Evolutionary conservation across 64 coral and sea anemone genomes (phyloP), one percentile per base, ranked within the genome.

Genomic region (Montipora foliosa): DNA sequence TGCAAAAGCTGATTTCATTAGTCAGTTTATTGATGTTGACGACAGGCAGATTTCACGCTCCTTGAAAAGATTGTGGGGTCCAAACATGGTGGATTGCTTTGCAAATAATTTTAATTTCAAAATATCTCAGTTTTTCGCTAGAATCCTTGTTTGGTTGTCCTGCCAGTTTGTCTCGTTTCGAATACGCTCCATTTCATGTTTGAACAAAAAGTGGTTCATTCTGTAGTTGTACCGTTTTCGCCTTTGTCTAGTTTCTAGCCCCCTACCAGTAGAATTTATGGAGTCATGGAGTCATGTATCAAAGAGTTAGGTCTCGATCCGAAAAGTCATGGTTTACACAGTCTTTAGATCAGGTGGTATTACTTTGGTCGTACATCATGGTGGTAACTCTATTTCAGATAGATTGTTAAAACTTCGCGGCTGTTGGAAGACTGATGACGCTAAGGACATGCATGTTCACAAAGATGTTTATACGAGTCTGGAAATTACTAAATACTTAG

Each of bases 101-200:
- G 92, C 84, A 15, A 80, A 79, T 71, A 15, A 88, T 71, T 81
- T 88, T 49, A 94, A 94, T 73, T 22, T 11, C 49, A 89, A 94
- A 44, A 49, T 72, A 17, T 16, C 37, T 11, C 21, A 24, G 16
- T 94, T 79, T 77, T 77, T 79, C n/a, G 88, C 83, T 11, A 69
- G 91, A 75, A 21, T 22, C 53, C 71, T 16, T 13, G 89, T n/a
- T 61, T 91, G 44, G 16, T 78, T 5, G 74, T 66, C 11, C 88
- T 75, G 11, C 74, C 77, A 73, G 78, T 82, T 16, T 47, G 37
- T 72, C 5, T 91, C 8, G 49, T 80, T 16, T 10, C 77, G 16
- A 79, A 55, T 29, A 44, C 51, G 3, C 37, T 90, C 3, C 25
- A 92, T 49, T 92, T 84, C 47, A 22, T 92, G 48, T 12, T 22